Conservation (phyloP, 23 tunicate species). For the Trididemnum clinides region DNA sequence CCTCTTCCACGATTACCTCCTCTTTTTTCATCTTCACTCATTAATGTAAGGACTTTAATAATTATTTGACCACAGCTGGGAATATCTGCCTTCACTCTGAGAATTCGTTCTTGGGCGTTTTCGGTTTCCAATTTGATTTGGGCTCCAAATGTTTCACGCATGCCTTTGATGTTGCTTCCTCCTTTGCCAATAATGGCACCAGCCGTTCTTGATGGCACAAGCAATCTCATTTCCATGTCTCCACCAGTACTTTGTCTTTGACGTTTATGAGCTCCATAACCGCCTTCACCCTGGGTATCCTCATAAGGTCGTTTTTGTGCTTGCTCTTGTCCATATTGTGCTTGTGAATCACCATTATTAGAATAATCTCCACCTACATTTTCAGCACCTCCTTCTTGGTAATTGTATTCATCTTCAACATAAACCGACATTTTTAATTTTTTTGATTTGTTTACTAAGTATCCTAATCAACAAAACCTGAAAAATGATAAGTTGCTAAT, state of each 20-base stretch:
- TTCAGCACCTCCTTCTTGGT: neutral
- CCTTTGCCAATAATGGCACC: constrained; percentile 95
- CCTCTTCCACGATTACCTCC: constrained; percentile 23
- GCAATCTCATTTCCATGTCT: constrained; percentile 77
- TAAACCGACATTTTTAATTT: constrained; percentile 8
- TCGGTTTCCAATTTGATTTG: constrained; percentile 83
- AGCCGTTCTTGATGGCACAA: constrained; percentile 79
- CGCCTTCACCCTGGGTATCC: constrained; percentile 31
- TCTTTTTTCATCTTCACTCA: constrained; percentile 26
- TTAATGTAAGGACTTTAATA: constrained; percentile 49
- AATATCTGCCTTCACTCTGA: constrained; percentile 64
- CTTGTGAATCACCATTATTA: constrained; percentile 7
- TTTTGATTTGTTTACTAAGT: no score
- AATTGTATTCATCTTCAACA: constrained; percentile 3
- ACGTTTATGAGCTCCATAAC: constrained; percentile 53
- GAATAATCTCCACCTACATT: neutral
- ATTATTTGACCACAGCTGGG: constrained; percentile 88
- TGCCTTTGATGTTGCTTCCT: constrained; percentile 74
- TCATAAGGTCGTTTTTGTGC: constrained; percentile 69
- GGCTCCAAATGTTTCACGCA: constrained; percentile 78
- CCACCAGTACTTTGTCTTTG: constrained; percentile 23
- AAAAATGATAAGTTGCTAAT: no score
- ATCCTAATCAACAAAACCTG: no score
- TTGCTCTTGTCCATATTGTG: constrained; percentile 48
- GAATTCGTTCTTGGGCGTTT: constrained; percentile 72